Evolutionary conservation across 1,140 invertebrate genomes (phyloP).

Genomic region (Teleogryllus occipitalis): DNA sequence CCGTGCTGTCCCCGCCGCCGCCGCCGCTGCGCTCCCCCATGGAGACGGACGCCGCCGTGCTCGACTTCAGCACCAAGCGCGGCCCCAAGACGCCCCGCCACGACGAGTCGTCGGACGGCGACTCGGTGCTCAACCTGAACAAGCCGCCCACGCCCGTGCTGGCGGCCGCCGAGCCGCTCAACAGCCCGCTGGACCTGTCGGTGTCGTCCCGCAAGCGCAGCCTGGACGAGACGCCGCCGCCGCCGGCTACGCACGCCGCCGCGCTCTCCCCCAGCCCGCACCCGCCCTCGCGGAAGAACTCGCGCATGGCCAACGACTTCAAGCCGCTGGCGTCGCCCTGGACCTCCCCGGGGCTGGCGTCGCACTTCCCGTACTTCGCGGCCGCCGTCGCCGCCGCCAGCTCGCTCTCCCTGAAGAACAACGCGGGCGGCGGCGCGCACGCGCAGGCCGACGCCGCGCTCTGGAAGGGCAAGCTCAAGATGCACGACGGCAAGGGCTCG

Average conservation of each 20-base stretch:
- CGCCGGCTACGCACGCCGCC: constrained; percentile 27
- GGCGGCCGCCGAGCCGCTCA: constrained; percentile 47
- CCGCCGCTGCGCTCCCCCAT: constrained; percentile 39
- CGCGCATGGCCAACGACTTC: constrained; percentile 42
- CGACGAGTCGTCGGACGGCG: constrained; percentile 45
- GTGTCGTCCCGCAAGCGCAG: constrained; percentile 63
- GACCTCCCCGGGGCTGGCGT: constrained; percentile 66
- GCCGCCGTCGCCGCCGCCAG: constrained; percentile 65
- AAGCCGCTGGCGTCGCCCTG: constrained; percentile 61
- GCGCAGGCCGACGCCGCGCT: constrained; percentile 36
- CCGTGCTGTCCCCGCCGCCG: constrained; percentile 32
- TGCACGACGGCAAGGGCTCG: neutral
- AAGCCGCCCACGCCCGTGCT: constrained; percentile 45
- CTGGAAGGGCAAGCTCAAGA: constrained; percentile 76
- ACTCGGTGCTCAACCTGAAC: constrained; percentile 57
- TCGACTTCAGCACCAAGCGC: constrained; percentile 70
- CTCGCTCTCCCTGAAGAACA: constrained; percentile 63
- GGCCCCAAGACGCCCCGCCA: constrained; percentile 17
- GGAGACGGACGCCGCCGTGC: constrained; percentile 41
- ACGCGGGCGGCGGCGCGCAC: constrained; percentile 34
- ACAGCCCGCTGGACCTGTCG: constrained; percentile 71
- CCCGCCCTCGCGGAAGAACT: constrained; percentile 26
- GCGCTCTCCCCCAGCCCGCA: constrained; percentile 25
- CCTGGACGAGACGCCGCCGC: constrained; percentile 52
- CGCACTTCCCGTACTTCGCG: constrained; percentile 68